Evolutionary conservation across 2,797 vertebrate species (phyloP).

Genomic region (Macrochelys suwanniensis): DNA sequence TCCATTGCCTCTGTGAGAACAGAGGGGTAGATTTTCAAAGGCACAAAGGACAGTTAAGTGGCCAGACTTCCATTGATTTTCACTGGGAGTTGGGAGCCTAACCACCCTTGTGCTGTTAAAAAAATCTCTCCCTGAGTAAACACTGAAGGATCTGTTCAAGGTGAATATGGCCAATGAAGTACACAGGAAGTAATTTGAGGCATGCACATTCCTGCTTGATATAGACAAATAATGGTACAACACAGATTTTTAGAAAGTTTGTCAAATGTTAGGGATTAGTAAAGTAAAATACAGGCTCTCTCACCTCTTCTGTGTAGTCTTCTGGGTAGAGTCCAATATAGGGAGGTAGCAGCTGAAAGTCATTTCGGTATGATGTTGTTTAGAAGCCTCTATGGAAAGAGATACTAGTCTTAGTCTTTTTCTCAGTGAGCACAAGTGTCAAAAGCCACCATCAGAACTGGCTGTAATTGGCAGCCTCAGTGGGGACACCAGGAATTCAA

Average conservation of each 20-base stretch:
- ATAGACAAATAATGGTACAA: neutral
- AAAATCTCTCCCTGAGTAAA: neutral
- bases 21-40: neutral
- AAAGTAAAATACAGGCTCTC: constrained; percentile 21
- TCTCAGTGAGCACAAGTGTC: constrained; percentile 54
- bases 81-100: neutral
- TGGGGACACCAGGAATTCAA: neutral
- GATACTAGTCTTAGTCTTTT: constrained; percentile 57
- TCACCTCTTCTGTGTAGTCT: neutral
- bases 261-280: neutral
- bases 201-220: neutral
- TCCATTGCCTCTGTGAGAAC: neutral
- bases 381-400: constrained; percentile 66
- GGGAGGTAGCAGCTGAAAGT: constrained; percentile 38
- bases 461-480: constrained; percentile 62
- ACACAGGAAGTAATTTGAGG: constrained; percentile 27
- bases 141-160: neutral
- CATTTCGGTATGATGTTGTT: constrained; percentile 58
- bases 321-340: constrained; percentile 39
- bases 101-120: neutral
- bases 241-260: constrained; percentile 27
- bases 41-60: neutral
- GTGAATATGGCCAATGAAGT: neutral
- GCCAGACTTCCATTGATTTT: neutral
- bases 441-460: constrained; percentile 59